Percentiles rank a stretch among this genome's conserved stretches.
phyloP scores from a whole-genome alignment of 1,140 invertebrate genomes.

The Calliphora vicina region DNA sequence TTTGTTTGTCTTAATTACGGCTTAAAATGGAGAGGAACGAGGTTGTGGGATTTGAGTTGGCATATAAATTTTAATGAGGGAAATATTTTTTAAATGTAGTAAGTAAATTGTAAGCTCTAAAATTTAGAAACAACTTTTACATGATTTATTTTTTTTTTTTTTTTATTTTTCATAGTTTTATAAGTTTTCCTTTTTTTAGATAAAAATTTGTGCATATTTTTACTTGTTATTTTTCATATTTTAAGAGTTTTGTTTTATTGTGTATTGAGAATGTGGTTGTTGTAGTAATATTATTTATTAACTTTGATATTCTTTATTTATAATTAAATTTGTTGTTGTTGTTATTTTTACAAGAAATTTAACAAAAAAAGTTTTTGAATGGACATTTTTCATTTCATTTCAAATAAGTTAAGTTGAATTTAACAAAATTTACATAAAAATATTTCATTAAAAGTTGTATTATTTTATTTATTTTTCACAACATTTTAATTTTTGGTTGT shows the following conservation, averaged over 20 bases:
- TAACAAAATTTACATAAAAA: not conserved
- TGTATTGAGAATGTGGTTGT: not conserved
- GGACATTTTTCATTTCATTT: not conserved
- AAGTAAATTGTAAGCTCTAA: constrained; percentile 2
- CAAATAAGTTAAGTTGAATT: not conserved
- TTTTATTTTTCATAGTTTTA: not conserved
- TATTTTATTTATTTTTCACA: not conserved
- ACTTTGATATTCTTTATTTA: not conserved
- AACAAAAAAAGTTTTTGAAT: not conserved
- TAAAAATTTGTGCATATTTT: constrained; percentile 11
- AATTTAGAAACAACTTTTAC: constrained; percentile 4
- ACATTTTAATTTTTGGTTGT: not conserved
- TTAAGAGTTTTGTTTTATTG: not conserved
- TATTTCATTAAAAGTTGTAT: not conserved
- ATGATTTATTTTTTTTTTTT: not conserved
- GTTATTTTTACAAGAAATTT: not conserved
- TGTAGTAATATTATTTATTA: not conserved
- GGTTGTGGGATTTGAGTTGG: not conserved
- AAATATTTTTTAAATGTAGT: not conserved
- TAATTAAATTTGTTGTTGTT: not conserved
- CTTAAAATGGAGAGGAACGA: not conserved
- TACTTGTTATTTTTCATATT: not conserved
- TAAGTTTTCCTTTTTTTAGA: not conserved
- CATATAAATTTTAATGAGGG: not conserved
- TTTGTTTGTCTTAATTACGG: too few species aligned